Evolutionary conservation across 2,797 vertebrate species (phyloP), one percentile per base, ranked within the genome.

Genomic region (Melanotaenia trifasciata): DNA sequence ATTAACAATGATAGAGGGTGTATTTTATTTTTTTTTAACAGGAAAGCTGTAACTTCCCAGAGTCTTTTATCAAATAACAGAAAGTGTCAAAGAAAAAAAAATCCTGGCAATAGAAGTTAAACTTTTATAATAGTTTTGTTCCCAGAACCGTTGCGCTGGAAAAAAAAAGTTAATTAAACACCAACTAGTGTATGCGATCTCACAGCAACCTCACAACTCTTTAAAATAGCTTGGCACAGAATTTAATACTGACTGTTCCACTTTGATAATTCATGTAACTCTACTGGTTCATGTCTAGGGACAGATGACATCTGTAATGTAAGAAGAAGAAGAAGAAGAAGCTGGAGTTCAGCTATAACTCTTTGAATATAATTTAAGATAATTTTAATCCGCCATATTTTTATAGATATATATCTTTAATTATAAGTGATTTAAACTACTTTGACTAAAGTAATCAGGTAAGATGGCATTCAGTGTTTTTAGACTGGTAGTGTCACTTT

Each of bases 121-220:
- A 91, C 67, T 83, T 85, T 62, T 73, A 11, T 72, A 84, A 85
- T 76, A 86, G 79, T 87, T 87, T 83, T 86, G 70, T 84, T 87
- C 83, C 76, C 85, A 84, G 81, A 87, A 87, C 69, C 58, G 33
- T 85, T 84, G 79, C 72, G 77, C 70, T 81, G 87, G 62, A 84
- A 85, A 84, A 72, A 85, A 85, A 78, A 90, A 84, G 81, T 87
- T 87, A 90, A 91, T 90, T 90, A 87, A 81, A 90, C 83, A 84
- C 72, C 75, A 89, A 6, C n/a, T 60, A 72, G 80, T 83, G 76
- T 72, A 70, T 72, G 64, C 8, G 64, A 73, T 86, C 76, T 80
- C 72, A 59, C 68, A 53, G 84, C 76, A 81, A 83, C 60, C 59
- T 81, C 13, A 0, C 72, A 63, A 76, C 65, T 79, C 83, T 77